phyloP scores from a whole-genome alignment of 2,797 vertebrate species.

The Acomys russatus region DNA sequence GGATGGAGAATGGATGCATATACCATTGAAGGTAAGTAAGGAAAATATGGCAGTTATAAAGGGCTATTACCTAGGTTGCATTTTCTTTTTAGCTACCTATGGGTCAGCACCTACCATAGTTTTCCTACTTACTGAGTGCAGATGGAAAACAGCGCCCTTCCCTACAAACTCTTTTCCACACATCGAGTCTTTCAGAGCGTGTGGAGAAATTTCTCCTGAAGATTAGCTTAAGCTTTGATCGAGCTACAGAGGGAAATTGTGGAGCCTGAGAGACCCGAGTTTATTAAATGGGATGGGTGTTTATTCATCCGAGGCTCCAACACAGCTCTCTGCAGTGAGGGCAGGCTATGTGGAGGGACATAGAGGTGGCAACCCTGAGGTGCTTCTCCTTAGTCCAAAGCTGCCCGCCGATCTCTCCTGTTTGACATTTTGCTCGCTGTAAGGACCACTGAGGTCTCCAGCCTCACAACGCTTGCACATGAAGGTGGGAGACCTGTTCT shows the following conservation, averaged over 20 bases:
- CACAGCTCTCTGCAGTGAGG: neutral
- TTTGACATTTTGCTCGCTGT: neutral
- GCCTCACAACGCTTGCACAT: neutral
- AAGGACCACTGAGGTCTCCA: neutral
- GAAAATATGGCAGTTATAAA: neutral
- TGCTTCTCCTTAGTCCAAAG: neutral
- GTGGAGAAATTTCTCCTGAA: conserved; percentile 18
- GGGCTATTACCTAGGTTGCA: neutral
- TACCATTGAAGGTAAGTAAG: neutral
- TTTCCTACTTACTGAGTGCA: neutral
- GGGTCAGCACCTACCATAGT: neutral
- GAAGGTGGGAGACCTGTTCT: neutral
- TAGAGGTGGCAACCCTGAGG: neutral
- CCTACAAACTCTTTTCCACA: neutral
- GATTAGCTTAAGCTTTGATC: neutral
- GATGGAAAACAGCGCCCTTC: neutral
- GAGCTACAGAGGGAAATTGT: neutral
- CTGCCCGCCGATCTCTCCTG: neutral
- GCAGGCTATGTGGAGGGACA: neutral
- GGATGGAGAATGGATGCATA: neutral
- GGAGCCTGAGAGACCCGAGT: neutral
- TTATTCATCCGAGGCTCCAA: neutral
- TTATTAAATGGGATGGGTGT: neutral
- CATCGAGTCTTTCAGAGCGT: neutral
- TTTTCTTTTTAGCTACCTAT: neutral